Base-by-base conservation (phyloP, 2,797 vertebrate species). In the Jordanella pulchra region DNA sequence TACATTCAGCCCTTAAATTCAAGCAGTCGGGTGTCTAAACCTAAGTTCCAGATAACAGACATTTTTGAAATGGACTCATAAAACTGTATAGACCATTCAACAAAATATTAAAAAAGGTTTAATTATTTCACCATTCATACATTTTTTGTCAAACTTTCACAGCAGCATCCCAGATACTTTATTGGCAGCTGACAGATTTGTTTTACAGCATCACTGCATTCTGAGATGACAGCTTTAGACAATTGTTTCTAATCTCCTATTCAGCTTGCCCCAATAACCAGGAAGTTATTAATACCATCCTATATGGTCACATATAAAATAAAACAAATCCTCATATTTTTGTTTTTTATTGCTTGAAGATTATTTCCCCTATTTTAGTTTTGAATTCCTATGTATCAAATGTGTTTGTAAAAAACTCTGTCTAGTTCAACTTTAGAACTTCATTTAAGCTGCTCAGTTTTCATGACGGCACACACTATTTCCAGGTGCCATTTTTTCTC, bases 401-500 rank as follows among this genome's bases (percentile, higher is more conserved):
- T 65, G 69, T 75, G 48, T 3, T 87, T 75, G 79, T 81, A 11
- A 71, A n/a, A 54, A 6, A 77, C 84, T 89, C 89, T 94, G 85
- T 84, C 93, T 93, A 95, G 90, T 88, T 69, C 77, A 25, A 76
- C 89, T 92, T 94, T 92, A 94, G 94, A 94, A 94, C 93, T 93
- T 91, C 92, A 84, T 93, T 95, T 90, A 89, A 90, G 91, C 93
- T 89, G 81, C 93, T 95, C 91, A 91, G 79, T 88, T 88, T 86
- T 93, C 93, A 93, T 86, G 89, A 95, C 90, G 75, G 88, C 86
- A 93, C 89, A 89, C 94, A 92, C 93, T 96, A 94, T 94, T 95
- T 94, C 93, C 95, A 96, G 95, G 95, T 95, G 75, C 90, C 84
- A 78, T 81, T 81, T 89, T 84, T 54, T 25, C 73, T 50, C 48